Evolutionary conservation across 1,140 invertebrate species (phyloP).

Genomic region (Sinella curviseta): DNA sequence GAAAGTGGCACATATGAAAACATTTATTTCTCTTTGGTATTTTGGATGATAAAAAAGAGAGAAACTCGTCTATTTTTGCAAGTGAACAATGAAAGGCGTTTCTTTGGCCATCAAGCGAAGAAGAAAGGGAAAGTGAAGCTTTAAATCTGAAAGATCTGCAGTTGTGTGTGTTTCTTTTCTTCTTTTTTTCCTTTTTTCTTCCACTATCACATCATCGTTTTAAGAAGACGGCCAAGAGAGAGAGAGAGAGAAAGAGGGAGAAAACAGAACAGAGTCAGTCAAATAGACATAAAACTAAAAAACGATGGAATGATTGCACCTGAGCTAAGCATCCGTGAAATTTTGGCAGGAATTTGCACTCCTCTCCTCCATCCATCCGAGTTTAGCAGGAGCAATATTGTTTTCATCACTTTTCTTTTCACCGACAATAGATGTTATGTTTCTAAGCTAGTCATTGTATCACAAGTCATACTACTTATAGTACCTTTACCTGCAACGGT

Average conservation of each 20-base stretch:
- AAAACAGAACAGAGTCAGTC: background rate
- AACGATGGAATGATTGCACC: conserved; percentile 30
- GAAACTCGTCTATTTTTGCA: background rate
- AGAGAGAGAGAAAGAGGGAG: background rate
- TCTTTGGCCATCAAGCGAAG: background rate
- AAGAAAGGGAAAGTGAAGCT: background rate
- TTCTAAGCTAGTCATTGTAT: too few species aligned
- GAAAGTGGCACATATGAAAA: background rate
- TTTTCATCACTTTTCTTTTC: background rate
- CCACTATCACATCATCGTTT: background rate
- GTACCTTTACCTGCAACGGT: too few species aligned
- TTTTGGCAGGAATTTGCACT: conserved; percentile 32
- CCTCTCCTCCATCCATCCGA: background rate
- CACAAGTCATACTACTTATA: too few species aligned
- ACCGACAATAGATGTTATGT: too few species aligned
- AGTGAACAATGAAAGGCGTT: conserved; percentile 9
- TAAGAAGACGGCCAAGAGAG: background rate
- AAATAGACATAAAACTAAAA: background rate
- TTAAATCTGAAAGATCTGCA: background rate
- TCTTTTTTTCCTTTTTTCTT: background rate
- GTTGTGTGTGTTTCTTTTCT: background rate
- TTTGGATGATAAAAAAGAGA: conserved; percentile 8
- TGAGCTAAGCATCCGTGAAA: conserved; percentile 33
- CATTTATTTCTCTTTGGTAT: background rate
- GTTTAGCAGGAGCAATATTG: background rate